These are phyloP conservation scores for Artibeus jamaicensis DNA, from an alignment of 2,797 vertebrate genomes.

Conservation along the genomic window DNA sequence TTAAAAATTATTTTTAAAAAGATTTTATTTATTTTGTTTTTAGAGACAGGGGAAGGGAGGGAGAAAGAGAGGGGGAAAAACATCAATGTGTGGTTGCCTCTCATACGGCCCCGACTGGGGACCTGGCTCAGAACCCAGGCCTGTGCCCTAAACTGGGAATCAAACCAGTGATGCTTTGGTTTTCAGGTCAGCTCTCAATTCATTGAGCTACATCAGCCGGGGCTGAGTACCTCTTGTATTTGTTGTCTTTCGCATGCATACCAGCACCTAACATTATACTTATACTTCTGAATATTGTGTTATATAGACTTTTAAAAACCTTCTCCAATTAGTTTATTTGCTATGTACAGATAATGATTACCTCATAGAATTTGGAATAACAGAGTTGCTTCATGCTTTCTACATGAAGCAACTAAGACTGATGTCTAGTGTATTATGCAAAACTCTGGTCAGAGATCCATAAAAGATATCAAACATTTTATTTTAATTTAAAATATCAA, in stretches of 20 bases:
- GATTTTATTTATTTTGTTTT: no score
- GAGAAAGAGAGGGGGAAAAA: no score
- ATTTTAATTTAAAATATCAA: not conserved
- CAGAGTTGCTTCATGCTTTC: not conserved
- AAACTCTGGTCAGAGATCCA: not conserved
- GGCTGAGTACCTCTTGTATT: not conserved
- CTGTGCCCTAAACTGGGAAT: no score
- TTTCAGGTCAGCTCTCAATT: no score
- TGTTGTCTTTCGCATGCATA: not conserved
- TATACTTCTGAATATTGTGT: not conserved
- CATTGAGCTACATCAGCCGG: no score
- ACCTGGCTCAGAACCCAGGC: no score
- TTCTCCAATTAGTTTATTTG: not conserved
- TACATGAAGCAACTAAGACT: not conserved
- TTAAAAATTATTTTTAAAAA: no score
- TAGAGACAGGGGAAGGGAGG: no score
- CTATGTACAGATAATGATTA: not conserved
- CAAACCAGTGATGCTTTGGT: no score
- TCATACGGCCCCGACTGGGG: no score
- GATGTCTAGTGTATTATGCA: not conserved
- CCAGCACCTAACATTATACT: not conserved
- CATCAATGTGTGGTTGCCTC: no score
- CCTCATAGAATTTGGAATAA: not conserved
- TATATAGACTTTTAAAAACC: not conserved
- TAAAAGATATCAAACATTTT: not conserved